Evolutionary conservation across 2,113 vertebrate genomes (phyloP).

Genomic region (Epinephelus lanceolatus): DNA sequence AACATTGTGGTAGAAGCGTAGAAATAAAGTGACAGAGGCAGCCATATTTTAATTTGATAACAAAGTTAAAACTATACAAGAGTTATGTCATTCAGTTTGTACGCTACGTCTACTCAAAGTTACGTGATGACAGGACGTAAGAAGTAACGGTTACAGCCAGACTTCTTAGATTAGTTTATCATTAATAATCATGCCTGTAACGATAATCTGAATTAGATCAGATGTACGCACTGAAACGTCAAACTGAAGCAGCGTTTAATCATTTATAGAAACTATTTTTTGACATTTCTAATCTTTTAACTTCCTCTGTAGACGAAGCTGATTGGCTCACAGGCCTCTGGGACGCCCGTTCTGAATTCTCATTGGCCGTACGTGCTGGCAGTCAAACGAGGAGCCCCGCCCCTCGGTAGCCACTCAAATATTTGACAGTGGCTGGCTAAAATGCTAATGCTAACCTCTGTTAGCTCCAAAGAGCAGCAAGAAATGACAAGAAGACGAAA

Average conservation of each 20-base stretch:
- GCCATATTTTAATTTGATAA: too few species aligned
- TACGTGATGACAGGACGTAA: conserved; percentile 27
- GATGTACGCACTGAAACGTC: accelerated
- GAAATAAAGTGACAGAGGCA: too few species aligned
- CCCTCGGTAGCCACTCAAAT: background rate
- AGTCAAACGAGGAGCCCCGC: background rate
- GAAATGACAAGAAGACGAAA: background rate
- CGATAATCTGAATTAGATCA: background rate
- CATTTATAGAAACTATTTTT: background rate
- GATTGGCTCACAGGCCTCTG: conserved; percentile 30
- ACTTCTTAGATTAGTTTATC: background rate
- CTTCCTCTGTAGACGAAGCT: background rate
- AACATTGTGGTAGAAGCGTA: background rate
- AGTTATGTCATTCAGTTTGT: too few species aligned
- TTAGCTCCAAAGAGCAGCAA: conserved; percentile 34
- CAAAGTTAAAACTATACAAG: background rate
- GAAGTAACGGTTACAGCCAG: background rate
- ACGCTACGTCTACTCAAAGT: background rate
- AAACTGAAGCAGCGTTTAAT: background rate
- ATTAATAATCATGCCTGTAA: background rate
- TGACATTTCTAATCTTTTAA: background rate
- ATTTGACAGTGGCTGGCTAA: conserved; percentile 59
- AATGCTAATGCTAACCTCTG: conserved; percentile 60
- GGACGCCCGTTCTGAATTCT: background rate
- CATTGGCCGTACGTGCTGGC: conserved; percentile 45